These are phyloP conservation scores for Caiman crocodilus DNA, from an alignment of 2,797 vertebrate species.

Conservation along the genomic window DNA sequence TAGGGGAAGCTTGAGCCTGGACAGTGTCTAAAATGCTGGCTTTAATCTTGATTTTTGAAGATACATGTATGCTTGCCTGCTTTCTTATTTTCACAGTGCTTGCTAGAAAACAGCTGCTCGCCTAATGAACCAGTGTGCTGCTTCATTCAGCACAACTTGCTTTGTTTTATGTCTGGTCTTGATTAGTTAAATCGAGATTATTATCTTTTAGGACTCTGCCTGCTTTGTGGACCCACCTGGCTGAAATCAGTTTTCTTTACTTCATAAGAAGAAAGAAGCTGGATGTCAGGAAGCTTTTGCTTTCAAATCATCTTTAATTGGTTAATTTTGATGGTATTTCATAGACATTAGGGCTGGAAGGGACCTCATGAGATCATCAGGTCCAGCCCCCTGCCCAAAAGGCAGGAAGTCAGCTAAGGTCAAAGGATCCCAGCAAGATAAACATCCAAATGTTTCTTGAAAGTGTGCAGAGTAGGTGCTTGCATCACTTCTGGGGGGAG, in stretches of 20 bases:
- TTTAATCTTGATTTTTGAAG: not conserved
- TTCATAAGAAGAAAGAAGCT: not conserved
- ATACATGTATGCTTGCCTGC: not conserved
- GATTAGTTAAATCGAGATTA: not conserved
- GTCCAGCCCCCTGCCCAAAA: too few species aligned
- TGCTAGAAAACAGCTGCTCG: not conserved
- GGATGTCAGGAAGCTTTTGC: not conserved
- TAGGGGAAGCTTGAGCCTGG: accelerated
- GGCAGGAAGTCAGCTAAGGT: too few species aligned
- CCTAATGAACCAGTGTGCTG: not conserved
- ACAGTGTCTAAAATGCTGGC: not conserved
- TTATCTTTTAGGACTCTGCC: not conserved
- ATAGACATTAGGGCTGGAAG: too few species aligned
- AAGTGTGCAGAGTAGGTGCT: too few species aligned
- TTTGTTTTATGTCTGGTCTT: not conserved
- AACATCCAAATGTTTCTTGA: too few species aligned
- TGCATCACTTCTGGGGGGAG: too few species aligned
- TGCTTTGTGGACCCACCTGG: not conserved
- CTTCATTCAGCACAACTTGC: not conserved
- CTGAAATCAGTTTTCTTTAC: not conserved
- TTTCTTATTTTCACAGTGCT: not conserved
- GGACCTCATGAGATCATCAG: too few species aligned
- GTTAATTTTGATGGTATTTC: too few species aligned
- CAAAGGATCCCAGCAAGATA: too few species aligned
- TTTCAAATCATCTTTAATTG: not conserved